Percentiles rank a stretch among this genome's conserved stretches.
phyloP scores from a whole-genome alignment of 2,113 vertebrate species.

The Menura novaehollandiae region DNA sequence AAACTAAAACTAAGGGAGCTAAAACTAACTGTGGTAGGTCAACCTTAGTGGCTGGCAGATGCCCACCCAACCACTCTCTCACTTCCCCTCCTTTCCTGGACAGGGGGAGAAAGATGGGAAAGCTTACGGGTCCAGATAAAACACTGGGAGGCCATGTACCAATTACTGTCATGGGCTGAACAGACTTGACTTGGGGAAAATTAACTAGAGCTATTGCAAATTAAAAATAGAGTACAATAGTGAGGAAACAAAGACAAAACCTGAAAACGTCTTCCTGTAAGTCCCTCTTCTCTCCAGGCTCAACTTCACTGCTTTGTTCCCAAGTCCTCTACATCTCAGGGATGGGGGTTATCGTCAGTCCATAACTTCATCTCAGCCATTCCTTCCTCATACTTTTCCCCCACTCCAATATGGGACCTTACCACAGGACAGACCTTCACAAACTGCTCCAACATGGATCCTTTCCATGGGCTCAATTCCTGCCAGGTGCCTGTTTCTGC shows the following conservation, averaged over 20 bases:
- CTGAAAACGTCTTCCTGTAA: not conserved
- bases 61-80: not conserved
- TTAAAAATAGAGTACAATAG: not conserved
- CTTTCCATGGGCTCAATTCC: not conserved
- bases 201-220: not conserved
- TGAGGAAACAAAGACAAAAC: not conserved
- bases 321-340: not conserved
- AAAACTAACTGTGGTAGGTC: not conserved
- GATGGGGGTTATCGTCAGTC: not conserved
- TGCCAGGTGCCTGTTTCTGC: not conserved
- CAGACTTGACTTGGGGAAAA: not conserved
- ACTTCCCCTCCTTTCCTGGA: not conserved
- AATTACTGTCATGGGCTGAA: not conserved
- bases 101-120: not conserved
- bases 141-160: not conserved
- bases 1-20: not conserved
- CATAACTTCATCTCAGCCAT: not conserved
- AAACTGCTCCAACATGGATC: not conserved
- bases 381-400: not conserved
- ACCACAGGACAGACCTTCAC: not conserved
- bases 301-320: not conserved
- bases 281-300: not conserved
- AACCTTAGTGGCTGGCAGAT: not conserved
- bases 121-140: not conserved
- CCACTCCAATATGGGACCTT: fast-evolving